These are phyloP conservation scores for Tribolium madens DNA, from an alignment of 1,140 invertebrate species.

Conservation along the genomic window DNA sequence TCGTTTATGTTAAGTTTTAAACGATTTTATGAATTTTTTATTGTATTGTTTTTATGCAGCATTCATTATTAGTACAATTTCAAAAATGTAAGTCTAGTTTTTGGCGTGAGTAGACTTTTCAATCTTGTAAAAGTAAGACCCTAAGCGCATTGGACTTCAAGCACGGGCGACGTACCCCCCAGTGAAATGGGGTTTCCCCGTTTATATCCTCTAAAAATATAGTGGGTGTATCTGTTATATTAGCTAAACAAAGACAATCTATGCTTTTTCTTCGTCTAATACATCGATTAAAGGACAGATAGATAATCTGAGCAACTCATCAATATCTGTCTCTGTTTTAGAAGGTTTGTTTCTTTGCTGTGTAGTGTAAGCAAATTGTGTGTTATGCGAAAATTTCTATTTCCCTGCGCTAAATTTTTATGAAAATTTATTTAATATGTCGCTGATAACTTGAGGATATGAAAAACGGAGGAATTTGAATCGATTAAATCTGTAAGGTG, in stretches of 20 bases:
- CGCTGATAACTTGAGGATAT: constrained; percentile 31
- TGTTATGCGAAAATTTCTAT: constrained; percentile 41
- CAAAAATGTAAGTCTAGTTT: no score
- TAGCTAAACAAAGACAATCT: not conserved
- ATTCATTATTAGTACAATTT: no score
- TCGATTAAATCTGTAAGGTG: constrained; percentile 33
- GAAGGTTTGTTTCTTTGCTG: constrained; percentile 39
- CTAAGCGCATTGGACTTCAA: no score
- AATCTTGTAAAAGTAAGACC: no score
- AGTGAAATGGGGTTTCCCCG: no score
- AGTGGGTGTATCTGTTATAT: not conserved
- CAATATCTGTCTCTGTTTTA: constrained; percentile 33
- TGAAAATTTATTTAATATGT: constrained; percentile 39
- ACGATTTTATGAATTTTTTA: no score
- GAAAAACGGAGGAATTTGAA: constrained; percentile 7
- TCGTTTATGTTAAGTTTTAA: no score
- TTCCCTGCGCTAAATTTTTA: constrained; percentile 32
- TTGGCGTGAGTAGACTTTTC: no score
- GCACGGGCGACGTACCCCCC: no score
- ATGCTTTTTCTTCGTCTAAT: not conserved
- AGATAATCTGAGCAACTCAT: constrained; percentile 38
- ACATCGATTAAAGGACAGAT: constrained; percentile 27
- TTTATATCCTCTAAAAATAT: no score
- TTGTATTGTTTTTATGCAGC: no score
- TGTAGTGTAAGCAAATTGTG: constrained; percentile 42